phyloP scores from a whole-genome alignment of 2,797 vertebrate species.

The Etheostoma perlongum region DNA sequence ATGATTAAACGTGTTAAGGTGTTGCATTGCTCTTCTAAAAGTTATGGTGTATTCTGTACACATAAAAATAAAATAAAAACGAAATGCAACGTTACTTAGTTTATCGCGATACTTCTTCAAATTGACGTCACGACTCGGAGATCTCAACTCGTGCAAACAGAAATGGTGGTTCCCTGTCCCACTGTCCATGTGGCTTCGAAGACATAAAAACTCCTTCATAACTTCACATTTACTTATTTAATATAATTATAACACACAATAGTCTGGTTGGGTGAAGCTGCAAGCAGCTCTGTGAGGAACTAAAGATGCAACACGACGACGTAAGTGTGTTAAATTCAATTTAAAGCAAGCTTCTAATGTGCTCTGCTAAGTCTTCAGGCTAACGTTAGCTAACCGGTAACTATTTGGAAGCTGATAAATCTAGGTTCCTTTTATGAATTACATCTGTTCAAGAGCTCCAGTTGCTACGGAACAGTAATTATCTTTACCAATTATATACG shows the following conservation, averaged over 20 bases:
- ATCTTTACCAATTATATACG: fast-evolving
- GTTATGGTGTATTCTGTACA: too few relatives aligned
- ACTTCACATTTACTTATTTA: fast-evolving
- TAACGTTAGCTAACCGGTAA: slow-evolving; percentile 45
- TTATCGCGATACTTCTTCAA: slow-evolving; percentile 22
- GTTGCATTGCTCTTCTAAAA: too few relatives aligned
- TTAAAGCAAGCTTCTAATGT: too few relatives aligned
- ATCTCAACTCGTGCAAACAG: slow-evolving; percentile 38
- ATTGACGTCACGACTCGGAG: background rate
- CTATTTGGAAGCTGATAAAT: background rate
- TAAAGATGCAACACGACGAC: slow-evolving; percentile 86
- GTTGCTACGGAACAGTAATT: too few relatives aligned
- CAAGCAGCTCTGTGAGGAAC: background rate
- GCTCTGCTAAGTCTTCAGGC: background rate
- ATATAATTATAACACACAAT: fast-evolving
- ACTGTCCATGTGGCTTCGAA: slow-evolving; percentile 61
- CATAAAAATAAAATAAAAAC: too few relatives aligned
- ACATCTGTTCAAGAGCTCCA: fast-evolving
- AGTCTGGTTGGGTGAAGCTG: background rate
- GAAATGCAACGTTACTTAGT: too few relatives aligned
- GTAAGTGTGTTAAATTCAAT: slow-evolving; percentile 65
- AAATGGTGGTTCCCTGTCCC: slow-evolving; percentile 58
- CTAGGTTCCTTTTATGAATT: background rate
- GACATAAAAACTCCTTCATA: background rate
- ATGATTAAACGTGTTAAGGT: too few relatives aligned